These are phyloP conservation scores for Geococcyx californianus DNA, from an alignment of 2,113 vertebrate species.

Conservation along the genomic window DNA sequence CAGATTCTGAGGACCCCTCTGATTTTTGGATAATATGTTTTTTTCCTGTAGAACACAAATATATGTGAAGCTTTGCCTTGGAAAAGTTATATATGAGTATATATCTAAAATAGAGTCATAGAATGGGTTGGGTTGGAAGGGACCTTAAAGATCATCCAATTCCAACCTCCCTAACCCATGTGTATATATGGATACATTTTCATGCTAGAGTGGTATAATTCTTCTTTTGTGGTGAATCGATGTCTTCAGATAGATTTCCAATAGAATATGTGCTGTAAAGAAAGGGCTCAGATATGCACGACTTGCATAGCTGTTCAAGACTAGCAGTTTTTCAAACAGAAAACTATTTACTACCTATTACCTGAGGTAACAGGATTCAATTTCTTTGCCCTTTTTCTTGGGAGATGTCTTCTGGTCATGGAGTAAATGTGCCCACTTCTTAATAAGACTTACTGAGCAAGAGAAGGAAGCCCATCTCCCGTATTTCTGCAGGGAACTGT, in stretches of 20 bases:
- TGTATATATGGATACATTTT: too few species aligned
- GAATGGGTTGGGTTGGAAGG: too few species aligned
- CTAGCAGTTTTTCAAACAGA: too few species aligned
- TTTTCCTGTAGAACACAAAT: neutral
- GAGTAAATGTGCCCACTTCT: neutral
- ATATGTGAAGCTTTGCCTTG: neutral
- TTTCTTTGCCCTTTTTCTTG: neutral
- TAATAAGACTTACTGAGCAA: neutral
- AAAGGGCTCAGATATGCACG: too few species aligned
- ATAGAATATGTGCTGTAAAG: too few species aligned
- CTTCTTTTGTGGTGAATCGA: neutral
- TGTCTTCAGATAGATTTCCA: neutral
- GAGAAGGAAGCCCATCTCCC: neutral
- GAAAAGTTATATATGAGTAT: too few species aligned
- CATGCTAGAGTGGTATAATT: neutral
- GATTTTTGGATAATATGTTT: neutral
- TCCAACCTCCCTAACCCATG: too few species aligned
- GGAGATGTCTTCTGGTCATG: neutral
- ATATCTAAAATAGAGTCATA: too few species aligned
- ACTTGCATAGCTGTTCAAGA: too few species aligned
- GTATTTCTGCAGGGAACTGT: neutral
- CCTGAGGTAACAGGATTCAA: neutral
- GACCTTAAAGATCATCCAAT: too few species aligned
- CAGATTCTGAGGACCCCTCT: neutral
- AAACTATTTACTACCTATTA: neutral